Evolutionary conservation across 2,797 vertebrate genomes (phyloP).

Genomic region (Tapera naevia): DNA sequence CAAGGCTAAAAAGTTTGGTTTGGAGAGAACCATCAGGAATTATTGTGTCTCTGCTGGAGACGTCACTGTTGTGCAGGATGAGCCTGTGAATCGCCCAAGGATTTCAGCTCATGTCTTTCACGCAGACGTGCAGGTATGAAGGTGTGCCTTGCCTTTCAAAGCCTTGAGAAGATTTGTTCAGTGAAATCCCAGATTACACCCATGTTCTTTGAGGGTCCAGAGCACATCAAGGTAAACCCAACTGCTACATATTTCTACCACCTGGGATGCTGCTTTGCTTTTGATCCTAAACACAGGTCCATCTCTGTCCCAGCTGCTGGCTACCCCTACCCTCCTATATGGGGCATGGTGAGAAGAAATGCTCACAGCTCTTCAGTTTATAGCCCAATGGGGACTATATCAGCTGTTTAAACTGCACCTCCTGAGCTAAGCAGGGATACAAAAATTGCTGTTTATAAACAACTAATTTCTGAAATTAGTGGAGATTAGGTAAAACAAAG

Average conservation of each 20-base stretch:
- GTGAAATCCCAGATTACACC: background rate
- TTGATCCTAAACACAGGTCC: background rate
- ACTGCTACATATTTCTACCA: background rate
- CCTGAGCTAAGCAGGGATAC: background rate
- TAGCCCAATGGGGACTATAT: accelerated
- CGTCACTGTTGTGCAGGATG: accelerated
- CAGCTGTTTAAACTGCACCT: background rate
- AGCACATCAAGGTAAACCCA: accelerated
- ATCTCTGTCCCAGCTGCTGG: background rate
- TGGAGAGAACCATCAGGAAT: slow-evolving; percentile 22
- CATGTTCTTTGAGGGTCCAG: background rate
- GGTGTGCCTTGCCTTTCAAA: background rate
- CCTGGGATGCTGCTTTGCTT: background rate
- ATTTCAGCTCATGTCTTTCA: background rate
- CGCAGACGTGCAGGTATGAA: background rate
- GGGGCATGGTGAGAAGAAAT: background rate
- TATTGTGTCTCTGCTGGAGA: background rate
- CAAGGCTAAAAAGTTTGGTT: slow-evolving; percentile 22
- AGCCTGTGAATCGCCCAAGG: accelerated
- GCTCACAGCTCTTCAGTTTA: accelerated
- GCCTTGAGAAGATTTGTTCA: background rate
- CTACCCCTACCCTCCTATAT: background rate
- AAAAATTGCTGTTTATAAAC: background rate
- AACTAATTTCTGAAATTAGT: background rate
- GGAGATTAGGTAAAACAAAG: background rate